phyloP scores from a whole-genome alignment of 2,113 vertebrate genomes.

The Danionella cerebrum region DNA sequence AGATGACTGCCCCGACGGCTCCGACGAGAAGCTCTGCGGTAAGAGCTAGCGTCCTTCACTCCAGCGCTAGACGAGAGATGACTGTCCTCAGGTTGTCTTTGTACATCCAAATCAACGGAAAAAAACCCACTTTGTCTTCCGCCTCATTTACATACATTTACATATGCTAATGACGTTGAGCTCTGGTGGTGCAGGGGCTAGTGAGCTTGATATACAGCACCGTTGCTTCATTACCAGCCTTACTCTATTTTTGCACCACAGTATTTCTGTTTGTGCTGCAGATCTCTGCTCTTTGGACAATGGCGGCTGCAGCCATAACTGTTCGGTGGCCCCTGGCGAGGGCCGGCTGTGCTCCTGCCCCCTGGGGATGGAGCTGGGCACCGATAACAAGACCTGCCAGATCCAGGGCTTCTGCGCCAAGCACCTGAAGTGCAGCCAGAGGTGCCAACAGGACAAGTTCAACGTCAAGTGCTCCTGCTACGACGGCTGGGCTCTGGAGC shows the following conservation, averaged over 20 bases:
- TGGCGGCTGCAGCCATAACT: conserved; percentile 92
- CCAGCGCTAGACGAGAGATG: too few relatives aligned
- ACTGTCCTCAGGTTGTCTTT: too few relatives aligned
- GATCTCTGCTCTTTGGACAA: conserved; percentile 86
- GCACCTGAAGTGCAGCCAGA: conserved; percentile 95
- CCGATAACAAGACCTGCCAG: conserved; percentile 89
- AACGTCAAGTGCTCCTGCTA: conserved; percentile 95
- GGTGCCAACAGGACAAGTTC: conserved; percentile 92
- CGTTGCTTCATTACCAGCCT: too few relatives aligned
- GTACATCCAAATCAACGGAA: too few relatives aligned
- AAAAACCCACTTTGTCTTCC: too few relatives aligned
- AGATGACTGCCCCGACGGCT: conserved; percentile 85
- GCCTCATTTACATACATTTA: too few relatives aligned
- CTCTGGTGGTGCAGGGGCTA: too few relatives aligned
- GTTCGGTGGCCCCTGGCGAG: conserved; percentile 84
- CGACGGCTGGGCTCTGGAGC: conserved; percentile 87
- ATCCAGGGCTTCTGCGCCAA: conserved; percentile 97
- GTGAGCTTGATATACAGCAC: too few relatives aligned
- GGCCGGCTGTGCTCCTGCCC: conserved; percentile 91
- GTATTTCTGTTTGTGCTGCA: conserved; percentile 40
- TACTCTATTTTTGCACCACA: too few relatives aligned
- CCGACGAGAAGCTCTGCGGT: conserved; percentile 93
- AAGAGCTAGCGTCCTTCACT: conserved; percentile 31
- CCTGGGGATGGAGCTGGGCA: conserved; percentile 85
- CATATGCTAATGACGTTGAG: too few relatives aligned